These are phyloP conservation scores for Falco concolor DNA, from an alignment of 2,797 vertebrate species.

Conservation along the genomic window DNA sequence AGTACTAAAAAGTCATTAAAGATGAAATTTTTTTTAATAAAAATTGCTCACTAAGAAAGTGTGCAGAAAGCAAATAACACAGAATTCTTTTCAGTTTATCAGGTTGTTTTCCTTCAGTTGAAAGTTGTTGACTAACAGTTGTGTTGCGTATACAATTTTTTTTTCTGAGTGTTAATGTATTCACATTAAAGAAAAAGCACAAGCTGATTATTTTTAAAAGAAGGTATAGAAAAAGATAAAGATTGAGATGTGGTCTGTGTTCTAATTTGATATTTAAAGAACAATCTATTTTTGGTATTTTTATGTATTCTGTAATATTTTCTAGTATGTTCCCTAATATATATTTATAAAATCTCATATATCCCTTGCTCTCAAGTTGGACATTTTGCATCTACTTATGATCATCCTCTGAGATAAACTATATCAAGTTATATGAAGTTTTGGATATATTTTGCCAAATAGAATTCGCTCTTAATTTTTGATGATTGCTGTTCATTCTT, in stretches of 20 bases:
- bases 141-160: background rate
- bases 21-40: background rate
- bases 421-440: background rate
- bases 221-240: background rate
- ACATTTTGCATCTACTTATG: background rate
- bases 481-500: background rate
- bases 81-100: background rate
- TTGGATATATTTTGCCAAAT: background rate
- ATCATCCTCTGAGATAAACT: background rate
- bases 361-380: background rate
- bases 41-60: background rate
- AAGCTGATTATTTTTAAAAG: background rate
- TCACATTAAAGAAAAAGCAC: background rate
- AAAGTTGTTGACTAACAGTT: background rate
- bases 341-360: background rate
- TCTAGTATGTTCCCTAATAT: background rate
- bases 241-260: background rate
- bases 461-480: background rate
- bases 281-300: background rate
- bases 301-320: background rate
- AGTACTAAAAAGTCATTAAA: background rate
- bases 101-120: background rate
- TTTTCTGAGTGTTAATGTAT: background rate
- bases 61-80: background rate
- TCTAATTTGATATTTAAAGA: background rate